A percentile compares a stretch with the other conserved stretches of the same genome.
phyloP scores from a whole-genome alignment of 2,888 invertebrate species.

The Harpalus rubripes region DNA sequence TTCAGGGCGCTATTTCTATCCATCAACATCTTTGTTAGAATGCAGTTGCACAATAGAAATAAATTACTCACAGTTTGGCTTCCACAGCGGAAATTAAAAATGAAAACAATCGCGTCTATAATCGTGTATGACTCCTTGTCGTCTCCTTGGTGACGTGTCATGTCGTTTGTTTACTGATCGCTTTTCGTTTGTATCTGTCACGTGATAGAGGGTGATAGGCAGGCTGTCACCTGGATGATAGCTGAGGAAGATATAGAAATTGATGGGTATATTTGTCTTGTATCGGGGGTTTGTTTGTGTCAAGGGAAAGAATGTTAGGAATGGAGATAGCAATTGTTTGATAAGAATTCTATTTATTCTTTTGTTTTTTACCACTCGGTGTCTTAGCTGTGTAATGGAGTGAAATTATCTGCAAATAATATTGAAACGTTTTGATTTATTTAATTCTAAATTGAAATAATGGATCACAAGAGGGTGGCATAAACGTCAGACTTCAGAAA shows the following conservation, averaged over 20 bases:
- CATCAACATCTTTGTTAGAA: not conserved
- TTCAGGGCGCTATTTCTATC: constrained; percentile 12
- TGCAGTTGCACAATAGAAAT: not conserved
- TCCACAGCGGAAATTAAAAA: constrained; percentile 25
- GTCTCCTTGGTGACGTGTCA: constrained; percentile 7
- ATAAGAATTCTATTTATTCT: too few species aligned
- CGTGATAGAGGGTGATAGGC: not conserved
- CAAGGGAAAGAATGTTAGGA: constrained; percentile 5
- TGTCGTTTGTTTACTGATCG: constrained; percentile 8
- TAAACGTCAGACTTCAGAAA: too few species aligned
- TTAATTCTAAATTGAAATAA: too few species aligned
- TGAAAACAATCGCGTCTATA: constrained; percentile 25
- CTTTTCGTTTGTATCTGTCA: not conserved
- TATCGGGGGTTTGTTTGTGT: constrained; percentile 37
- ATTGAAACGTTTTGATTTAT: too few species aligned
- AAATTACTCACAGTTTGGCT: not conserved
- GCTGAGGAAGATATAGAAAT: not conserved
- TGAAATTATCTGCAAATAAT: too few species aligned
- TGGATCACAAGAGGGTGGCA: too few species aligned
- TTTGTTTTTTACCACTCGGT: too few species aligned
- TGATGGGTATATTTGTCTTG: not conserved
- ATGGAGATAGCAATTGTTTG: not conserved
- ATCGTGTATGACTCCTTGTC: not conserved
- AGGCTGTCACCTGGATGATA: not conserved
- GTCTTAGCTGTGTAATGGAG: too few species aligned